Evolutionary conservation across 2,113 vertebrate genomes (phyloP).

Genomic region (Illadopsis cleaveri): DNA sequence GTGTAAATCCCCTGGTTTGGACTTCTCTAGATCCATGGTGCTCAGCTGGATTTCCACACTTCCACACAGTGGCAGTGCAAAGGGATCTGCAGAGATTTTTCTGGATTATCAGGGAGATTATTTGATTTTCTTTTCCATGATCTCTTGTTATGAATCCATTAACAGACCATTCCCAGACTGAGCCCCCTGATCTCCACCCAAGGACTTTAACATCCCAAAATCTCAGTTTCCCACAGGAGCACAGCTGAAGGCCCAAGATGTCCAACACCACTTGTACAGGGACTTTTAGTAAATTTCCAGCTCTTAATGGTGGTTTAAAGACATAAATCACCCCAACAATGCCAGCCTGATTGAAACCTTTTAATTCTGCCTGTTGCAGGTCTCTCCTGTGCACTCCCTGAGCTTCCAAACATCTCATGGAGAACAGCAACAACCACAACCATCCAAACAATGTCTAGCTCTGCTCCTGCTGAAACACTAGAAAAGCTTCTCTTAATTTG

Average conservation of each 20-base stretch:
- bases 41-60: background rate
- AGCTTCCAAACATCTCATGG: background rate
- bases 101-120: background rate
- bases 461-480: background rate
- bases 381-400: background rate
- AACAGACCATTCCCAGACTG: background rate
- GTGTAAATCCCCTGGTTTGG: background rate
- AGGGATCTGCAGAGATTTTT: background rate
- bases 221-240: background rate
- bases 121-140: background rate
- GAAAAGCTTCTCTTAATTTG: background rate
- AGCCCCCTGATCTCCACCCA: background rate
- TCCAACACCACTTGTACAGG: background rate
- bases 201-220: background rate
- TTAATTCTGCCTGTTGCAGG: background rate
- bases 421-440: background rate
- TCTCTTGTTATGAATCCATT: accelerated
- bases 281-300: background rate
- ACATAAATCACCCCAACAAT: background rate
- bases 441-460: background rate
- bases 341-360: background rate
- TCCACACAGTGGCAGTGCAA: background rate
- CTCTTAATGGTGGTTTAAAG: background rate
- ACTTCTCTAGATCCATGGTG: background rate
- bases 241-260: background rate